Evolutionary conservation across 2,113 vertebrate species (phyloP).

Genomic region (Myrmecobius fasciatus): DNA sequence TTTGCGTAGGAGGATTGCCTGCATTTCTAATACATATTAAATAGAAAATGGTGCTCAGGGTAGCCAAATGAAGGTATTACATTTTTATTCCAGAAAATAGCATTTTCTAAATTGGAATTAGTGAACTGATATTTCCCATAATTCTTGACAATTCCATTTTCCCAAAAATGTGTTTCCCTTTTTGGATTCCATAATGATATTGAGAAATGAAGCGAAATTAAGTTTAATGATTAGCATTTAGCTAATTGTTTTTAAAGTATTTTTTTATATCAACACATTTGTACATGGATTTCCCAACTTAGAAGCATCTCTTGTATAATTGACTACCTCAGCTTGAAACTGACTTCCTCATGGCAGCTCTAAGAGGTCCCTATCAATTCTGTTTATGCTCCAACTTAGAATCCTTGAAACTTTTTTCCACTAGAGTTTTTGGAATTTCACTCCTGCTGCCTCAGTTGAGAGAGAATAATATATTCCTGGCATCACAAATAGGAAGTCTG

Average conservation of each 20-base stretch:
- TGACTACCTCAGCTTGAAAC: neutral
- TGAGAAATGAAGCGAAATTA: constrained; percentile 25
- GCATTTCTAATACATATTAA: constrained; percentile 48
- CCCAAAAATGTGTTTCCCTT: neutral
- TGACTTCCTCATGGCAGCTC: neutral
- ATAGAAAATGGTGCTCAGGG: constrained; percentile 31
- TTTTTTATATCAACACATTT: neutral
- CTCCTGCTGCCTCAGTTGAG: neutral
- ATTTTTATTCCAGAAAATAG: constrained; percentile 44
- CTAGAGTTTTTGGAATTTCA: neutral
- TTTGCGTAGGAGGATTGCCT: constrained; percentile 9
- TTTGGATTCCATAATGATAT: neutral
- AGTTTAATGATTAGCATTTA: constrained; percentile 46
- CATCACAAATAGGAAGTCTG: neutral
- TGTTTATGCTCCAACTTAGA: neutral
- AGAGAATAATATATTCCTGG: neutral
- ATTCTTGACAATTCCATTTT: constrained; percentile 27
- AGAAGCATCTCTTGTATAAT: neutral
- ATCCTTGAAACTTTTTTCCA: neutral
- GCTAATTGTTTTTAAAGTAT: constrained; percentile 48
- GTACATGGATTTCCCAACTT: neutral
- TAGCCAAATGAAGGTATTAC: neutral
- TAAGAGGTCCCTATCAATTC: neutral
- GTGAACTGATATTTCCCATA: constrained; percentile 4
- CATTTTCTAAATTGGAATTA: constrained; percentile 15